Evolutionary conservation across 2,113 vertebrate genomes (phyloP).

Genomic region (Struthio camelus): DNA sequence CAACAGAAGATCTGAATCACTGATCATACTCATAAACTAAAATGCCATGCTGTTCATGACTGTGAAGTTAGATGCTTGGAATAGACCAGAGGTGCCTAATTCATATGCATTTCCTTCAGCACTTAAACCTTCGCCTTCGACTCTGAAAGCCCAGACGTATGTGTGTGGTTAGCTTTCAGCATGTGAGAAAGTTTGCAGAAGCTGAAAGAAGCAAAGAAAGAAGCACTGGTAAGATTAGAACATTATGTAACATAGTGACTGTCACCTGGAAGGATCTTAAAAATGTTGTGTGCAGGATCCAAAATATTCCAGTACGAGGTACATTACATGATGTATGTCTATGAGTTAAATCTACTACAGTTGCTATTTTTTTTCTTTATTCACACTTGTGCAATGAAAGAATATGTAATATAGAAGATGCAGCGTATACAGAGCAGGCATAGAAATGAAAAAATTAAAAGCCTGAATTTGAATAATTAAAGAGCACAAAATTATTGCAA

Average conservation of each 20-base stretch:
- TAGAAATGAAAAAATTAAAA: not conserved
- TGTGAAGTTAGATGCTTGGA: not conserved
- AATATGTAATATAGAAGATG: not conserved
- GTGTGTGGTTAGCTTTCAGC: conserved; percentile 29
- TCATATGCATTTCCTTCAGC: not conserved
- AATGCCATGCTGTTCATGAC: not conserved
- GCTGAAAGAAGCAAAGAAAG: not conserved
- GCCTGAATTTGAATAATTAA: conserved; percentile 37
- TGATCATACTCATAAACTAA: not conserved
- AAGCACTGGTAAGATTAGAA: not conserved
- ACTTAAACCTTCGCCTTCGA: conserved; percentile 17
- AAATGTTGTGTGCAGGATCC: not conserved
- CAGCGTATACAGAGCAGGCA: not conserved
- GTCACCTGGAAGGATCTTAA: not conserved
- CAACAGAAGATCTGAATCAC: not conserved
- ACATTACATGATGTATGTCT: not conserved
- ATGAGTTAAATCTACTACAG: not conserved
- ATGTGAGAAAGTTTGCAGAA: conserved; percentile 12
- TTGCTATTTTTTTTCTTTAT: not conserved
- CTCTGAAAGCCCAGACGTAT: not conserved
- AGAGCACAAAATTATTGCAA: conserved; percentile 52
- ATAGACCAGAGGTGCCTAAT: not conserved
- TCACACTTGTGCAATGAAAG: not conserved
- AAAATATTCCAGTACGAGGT: not conserved
- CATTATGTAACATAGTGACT: not conserved